A percentile compares a stretch with the other conserved stretches of the same genome.
phyloP scores from a whole-genome alignment of 92 coral and sea anemone species.

The Porites evermanni region DNA sequence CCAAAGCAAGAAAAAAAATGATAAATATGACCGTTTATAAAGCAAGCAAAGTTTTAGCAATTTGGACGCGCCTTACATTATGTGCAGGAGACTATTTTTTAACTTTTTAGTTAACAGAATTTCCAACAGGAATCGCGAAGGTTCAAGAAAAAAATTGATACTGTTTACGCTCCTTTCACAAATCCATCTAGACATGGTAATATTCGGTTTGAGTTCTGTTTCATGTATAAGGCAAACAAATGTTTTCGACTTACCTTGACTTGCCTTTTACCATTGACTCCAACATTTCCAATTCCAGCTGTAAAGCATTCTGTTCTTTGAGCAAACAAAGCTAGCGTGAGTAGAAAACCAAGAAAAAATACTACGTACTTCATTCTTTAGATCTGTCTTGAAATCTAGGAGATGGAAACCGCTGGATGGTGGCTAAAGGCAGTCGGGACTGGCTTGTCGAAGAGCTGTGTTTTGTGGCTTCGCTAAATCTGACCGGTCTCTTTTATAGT shows the following conservation, averaged over 20 bases:
- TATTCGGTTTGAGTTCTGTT: neutral
- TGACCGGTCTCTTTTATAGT: constrained; percentile 17
- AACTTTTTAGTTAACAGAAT: neutral
- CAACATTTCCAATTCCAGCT: constrained; percentile 43
- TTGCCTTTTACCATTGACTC: constrained; percentile 19
- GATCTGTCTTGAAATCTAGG: neutral
- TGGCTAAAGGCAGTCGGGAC: neutral
- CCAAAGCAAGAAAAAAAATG: neutral
- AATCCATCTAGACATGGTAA: neutral
- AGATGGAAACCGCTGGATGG: neutral
- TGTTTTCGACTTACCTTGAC: neutral
- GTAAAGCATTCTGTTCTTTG: constrained; percentile 39
- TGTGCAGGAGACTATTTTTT: too few species aligned
- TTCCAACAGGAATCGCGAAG: neutral
- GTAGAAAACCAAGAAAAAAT: constrained; percentile 13
- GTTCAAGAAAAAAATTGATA: neutral
- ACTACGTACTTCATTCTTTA: constrained; percentile 4
- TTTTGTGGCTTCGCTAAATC: neutral
- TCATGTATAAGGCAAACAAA: neutral
- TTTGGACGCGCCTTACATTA: too few species aligned
- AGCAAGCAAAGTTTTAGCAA: too few species aligned
- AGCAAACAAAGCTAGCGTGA: constrained; percentile 3
- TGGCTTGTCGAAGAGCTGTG: neutral
- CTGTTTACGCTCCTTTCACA: neutral
- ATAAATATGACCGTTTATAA: too few species aligned